Evolutionary conservation across 2,113 vertebrate genomes (phyloP).

Genomic region (Nothobranchius furzeri): DNA sequence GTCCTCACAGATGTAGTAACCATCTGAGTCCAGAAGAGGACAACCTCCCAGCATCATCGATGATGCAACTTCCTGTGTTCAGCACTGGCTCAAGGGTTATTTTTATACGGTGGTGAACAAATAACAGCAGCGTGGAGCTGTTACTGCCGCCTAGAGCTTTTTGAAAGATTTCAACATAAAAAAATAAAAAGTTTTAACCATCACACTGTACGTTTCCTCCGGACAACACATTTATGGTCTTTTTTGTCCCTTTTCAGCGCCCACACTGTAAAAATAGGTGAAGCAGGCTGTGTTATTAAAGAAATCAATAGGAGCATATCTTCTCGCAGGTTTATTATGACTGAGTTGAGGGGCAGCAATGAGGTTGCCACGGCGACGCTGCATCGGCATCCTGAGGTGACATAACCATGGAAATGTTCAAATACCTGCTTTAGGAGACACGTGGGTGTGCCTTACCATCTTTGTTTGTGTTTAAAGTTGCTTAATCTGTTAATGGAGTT

Average conservation of each 20-base stretch:
- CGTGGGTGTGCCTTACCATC: background rate
- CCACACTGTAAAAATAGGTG: too few relatives aligned
- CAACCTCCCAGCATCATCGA: slow-evolving; percentile 25
- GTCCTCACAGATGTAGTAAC: slow-evolving; percentile 33
- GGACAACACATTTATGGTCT: too few relatives aligned
- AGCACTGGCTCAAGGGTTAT: slow-evolving; percentile 16
- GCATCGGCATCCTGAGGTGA: slow-evolving; percentile 58
- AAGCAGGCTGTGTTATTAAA: too few relatives aligned
- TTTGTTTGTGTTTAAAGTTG: too few relatives aligned
- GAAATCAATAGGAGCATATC: background rate
- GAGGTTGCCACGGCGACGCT: slow-evolving; percentile 56
- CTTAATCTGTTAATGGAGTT: too few relatives aligned
- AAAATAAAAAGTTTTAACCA: too few relatives aligned
- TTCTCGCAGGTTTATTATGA: slow-evolving; percentile 3
- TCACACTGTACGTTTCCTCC: too few relatives aligned
- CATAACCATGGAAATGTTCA: slow-evolving; percentile 55
- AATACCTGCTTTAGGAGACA: slow-evolving; percentile 10
- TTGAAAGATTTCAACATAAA: too few relatives aligned
- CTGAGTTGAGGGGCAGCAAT: slow-evolving; percentile 13
- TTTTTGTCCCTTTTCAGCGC: too few relatives aligned
- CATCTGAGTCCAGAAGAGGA: slow-evolving; percentile 59
- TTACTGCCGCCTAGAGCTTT: slow-evolving; percentile 7
- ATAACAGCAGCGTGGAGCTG: slow-evolving; percentile 11
- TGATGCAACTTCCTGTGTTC: slow-evolving; percentile 68
- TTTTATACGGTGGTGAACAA: slow-evolving; percentile 35